phyloP scores from a whole-genome alignment of 2,113 vertebrate species.

The Dolichotis patagonum region DNA sequence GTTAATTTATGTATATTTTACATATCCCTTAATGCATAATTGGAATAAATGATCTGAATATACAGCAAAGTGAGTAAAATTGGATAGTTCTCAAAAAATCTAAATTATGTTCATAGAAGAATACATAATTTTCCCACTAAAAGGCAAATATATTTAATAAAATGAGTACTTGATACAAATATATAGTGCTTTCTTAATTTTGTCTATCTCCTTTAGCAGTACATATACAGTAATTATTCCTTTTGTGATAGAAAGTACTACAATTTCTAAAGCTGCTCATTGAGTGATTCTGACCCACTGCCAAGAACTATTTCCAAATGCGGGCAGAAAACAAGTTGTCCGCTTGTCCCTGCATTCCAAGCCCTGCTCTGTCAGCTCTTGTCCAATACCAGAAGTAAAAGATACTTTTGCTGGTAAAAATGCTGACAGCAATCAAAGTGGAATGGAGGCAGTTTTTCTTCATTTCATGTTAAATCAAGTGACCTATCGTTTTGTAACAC shows the following conservation, averaged over 20 bases:
- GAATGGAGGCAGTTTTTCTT: slow-evolving; percentile 65
- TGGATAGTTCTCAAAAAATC: not conserved
- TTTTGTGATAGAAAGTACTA: slow-evolving; percentile 72
- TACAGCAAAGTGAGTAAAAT: slow-evolving; percentile 24
- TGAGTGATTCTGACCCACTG: slow-evolving; percentile 73
- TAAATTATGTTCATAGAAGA: not conserved
- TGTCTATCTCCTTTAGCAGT: slow-evolving; percentile 33
- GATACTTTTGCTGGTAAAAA: slow-evolving; percentile 58
- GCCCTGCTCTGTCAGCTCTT: slow-evolving; percentile 61
- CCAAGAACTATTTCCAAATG: slow-evolving; percentile 78
- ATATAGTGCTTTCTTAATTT: slow-evolving; percentile 50
- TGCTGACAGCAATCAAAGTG: slow-evolving; percentile 60
- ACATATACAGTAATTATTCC: slow-evolving; percentile 63
- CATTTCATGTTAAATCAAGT: slow-evolving; percentile 72
- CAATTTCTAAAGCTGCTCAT: slow-evolving; percentile 73
- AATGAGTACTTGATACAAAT: slow-evolving; percentile 23
- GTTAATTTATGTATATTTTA: not conserved
- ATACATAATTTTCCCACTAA: not conserved
- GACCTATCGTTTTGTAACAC: slow-evolving; percentile 51
- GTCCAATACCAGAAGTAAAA: slow-evolving; percentile 28
- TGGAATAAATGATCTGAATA: not conserved
- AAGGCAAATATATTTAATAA: slow-evolving; percentile 24
- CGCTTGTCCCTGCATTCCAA: slow-evolving; percentile 56
- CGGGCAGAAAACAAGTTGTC: slow-evolving; percentile 64
- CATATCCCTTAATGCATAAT: not conserved